These are phyloP conservation scores for Platalea minor DNA, from an alignment of 2,797 vertebrate species.

Conservation along the genomic window DNA sequence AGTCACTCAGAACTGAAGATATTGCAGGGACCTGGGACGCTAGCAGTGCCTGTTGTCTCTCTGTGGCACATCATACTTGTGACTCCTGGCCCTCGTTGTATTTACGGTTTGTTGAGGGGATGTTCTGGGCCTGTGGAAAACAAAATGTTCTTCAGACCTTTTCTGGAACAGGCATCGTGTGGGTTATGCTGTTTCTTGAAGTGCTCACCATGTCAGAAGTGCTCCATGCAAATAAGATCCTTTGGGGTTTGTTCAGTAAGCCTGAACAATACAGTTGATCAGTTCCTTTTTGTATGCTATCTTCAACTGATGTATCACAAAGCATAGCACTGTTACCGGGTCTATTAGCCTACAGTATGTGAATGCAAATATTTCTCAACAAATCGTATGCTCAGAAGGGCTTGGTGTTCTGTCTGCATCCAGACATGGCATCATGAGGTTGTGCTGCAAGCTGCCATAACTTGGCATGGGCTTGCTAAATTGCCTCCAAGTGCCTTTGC, in stretches of 20 bases:
- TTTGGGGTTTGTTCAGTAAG: neutral
- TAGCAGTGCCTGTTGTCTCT: neutral
- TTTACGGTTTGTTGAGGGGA: neutral
- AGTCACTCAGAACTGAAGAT: neutral
- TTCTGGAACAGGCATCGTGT: neutral
- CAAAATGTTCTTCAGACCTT: neutral
- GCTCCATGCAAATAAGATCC: neutral
- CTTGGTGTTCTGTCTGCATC: neutral
- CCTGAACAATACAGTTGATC: neutral
- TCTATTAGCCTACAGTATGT: neutral
- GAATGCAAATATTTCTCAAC: neutral
- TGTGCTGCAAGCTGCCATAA: neutral
- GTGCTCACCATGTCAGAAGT: neutral
- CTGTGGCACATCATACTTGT: neutral
- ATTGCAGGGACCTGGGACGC: neutral
- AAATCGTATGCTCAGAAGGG: neutral
- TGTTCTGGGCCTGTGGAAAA: neutral
- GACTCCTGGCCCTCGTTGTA: neutral
- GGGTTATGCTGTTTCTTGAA: neutral
- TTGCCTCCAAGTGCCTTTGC: neutral
- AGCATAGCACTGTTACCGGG: neutral
- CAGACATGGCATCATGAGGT: neutral
- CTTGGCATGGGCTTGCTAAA: neutral
- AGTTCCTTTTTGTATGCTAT: neutral
- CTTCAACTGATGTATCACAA: neutral